Base-by-base conservation (phyloP, 2,888 invertebrate genomes). In the Nomada goodeniana region DNA sequence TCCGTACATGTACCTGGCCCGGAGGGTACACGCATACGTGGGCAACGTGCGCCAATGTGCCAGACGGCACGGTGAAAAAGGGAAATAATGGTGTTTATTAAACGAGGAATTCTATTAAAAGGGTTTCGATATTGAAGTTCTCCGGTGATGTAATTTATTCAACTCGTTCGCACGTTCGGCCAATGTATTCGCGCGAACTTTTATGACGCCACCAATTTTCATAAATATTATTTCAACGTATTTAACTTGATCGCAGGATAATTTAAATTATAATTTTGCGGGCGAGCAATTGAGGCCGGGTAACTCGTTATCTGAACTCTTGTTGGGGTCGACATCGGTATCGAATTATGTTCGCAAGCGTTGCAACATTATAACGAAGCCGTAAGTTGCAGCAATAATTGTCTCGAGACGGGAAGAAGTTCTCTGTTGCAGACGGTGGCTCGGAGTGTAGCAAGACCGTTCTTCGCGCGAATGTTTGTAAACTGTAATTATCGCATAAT, bases 401-500 rank as follows among this genome's bases (percentile, higher is more conserved):
- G n/a, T 42, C 60, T 42, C 15, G n/a, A 5, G 29, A 52, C 23
- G 15, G 7, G 11, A 29, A 9, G n/a, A 52, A 9, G n/a, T 10
- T 36, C 1, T n/a, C n/a, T 52, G 15, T 15, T 36, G 29, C 7
- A 23, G 23, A 5, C 15, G 20, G 3, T n/a, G 0, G 18, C 9
- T 9, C 3, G 26, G 9, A 9, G 15, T 7, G 0, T 10, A 1
- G 11, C 10, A 13, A 55, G 72, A 73, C 72, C 29, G 44, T 15
- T 53, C n/a, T 10, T 13, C 0, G 20, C 15, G 15, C 0, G 5
- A 47, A 18, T 73, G 47, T 73, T 65, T 59, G 65, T 57, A 73
- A 73, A 64, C 65, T 50, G 36, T 20, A 65, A 23, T 64, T 55
- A 64, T 73, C 65, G 20, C 13, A 5, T 50, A 11, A 64, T 13